Conservation (phyloP, 2,797 vertebrate genomes). For the Rallus crepitans region DNA sequence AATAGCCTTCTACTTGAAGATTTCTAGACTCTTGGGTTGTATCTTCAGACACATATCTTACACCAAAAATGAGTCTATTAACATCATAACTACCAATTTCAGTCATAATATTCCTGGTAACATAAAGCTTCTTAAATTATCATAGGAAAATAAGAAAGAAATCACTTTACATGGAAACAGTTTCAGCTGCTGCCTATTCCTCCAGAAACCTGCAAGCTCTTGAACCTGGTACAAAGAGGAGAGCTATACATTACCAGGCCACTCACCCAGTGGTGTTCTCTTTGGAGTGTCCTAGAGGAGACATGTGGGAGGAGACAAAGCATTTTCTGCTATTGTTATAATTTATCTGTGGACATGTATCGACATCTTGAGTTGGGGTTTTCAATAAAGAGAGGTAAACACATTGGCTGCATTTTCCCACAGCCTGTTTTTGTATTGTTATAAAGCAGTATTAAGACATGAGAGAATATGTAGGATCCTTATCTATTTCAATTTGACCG, state of each 20-base stretch:
- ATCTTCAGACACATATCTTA: neutral
- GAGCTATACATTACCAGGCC: neutral
- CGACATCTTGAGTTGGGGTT: neutral
- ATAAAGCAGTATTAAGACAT: constrained; percentile 27
- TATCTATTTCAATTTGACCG: neutral
- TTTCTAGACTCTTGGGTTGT: neutral
- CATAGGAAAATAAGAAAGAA: neutral
- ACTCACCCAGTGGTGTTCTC: neutral
- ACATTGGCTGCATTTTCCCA: neutral
- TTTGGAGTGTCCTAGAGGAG: neutral
- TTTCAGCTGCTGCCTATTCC: neutral
- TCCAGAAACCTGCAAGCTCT: neutral
- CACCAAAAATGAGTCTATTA: neutral
- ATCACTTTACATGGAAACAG: fast-evolving
- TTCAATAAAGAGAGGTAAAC: neutral
- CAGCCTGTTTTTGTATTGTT: neutral
- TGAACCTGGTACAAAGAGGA: neutral
- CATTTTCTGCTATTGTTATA: neutral
- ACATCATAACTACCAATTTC: neutral
- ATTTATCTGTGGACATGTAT: neutral
- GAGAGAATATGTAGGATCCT: neutral
- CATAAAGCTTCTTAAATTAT: neutral
- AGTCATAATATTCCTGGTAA: neutral
- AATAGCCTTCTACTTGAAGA: neutral
- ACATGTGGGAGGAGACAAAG: neutral